These are phyloP conservation scores for Anthopleura sola DNA, from an alignment of 64 coral and sea anemone genomes.

Conservation along the genomic window DNA sequence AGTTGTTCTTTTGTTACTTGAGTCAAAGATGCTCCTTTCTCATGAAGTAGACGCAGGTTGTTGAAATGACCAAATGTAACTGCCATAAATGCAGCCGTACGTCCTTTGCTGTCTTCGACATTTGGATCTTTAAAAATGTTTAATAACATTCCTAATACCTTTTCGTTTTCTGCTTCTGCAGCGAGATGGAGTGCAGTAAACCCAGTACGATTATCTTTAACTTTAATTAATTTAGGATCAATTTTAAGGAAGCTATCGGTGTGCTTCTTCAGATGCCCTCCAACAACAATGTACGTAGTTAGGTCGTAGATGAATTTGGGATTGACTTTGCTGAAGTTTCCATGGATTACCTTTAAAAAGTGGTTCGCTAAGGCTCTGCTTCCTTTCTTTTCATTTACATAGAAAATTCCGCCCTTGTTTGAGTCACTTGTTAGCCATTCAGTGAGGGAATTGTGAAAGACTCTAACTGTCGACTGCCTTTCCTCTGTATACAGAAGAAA, in stretches of 20 bases:
- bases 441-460: slow-evolving; percentile 59
- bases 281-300: slow-evolving; percentile 39
- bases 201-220: slow-evolving; percentile 19
- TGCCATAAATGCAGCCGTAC: slow-evolving; percentile 62
- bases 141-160: not conserved
- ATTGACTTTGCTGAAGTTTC: not conserved
- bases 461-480: slow-evolving; percentile 12
- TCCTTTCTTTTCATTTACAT: slow-evolving; percentile 55
- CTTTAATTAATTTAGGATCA: slow-evolving; percentile 42
- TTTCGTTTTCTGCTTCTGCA: slow-evolving; percentile 28
- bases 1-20: not conserved
- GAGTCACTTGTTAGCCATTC: slow-evolving; percentile 70
- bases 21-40: slow-evolving; percentile 39
- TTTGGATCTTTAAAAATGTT: not conserved
- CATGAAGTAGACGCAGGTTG: slow-evolving; percentile 24
- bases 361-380: slow-evolving; percentile 36
- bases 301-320: slow-evolving; percentile 11
- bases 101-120: slow-evolving; percentile 32
- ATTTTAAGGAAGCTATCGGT: slow-evolving; percentile 38
- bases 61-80: slow-evolving; percentile 30
- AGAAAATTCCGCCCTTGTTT: slow-evolving; percentile 38
- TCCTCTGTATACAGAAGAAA: slow-evolving; percentile 41
- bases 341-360: slow-evolving; percentile 31
- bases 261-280: slow-evolving; percentile 19
- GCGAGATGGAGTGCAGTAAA: slow-evolving; percentile 51